phyloP scores from a whole-genome alignment of 2,113 vertebrate species.

The Geococcyx californianus region DNA sequence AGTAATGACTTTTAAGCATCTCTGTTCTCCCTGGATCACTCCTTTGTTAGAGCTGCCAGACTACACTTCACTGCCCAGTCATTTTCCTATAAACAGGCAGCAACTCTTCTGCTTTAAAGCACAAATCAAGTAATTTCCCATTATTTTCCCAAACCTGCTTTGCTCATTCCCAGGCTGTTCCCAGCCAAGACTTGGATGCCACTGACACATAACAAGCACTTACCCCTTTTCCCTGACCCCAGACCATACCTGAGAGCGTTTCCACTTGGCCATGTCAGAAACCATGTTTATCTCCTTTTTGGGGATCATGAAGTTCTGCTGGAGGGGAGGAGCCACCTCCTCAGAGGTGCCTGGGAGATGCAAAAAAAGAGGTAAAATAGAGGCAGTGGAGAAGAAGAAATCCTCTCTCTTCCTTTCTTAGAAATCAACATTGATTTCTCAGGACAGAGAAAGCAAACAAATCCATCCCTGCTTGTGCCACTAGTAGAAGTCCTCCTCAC shows the following conservation, averaged over 20 bases:
- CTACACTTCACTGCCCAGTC: neutral
- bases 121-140: neutral
- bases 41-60: neutral
- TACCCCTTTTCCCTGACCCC: neutral
- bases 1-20: neutral
- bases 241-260: conserved; percentile 86
- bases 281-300: conserved; percentile 95
- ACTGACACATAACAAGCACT: neutral
- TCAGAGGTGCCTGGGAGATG: conserved; percentile 78
- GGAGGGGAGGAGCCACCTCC: conserved; percentile 71
- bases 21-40: neutral
- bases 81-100: neutral
- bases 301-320: conserved; percentile 84
- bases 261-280: conserved; percentile 97
- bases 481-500: neutral
- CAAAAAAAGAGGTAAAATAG: neutral
- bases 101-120: neutral
- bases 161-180: neutral
- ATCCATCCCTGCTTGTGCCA: neutral
- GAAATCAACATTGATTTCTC: neutral
- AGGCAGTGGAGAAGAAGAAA: neutral
- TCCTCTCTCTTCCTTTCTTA: neutral
- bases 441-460: neutral
- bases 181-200: neutral
- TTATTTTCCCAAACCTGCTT: neutral